Percentiles rank a stretch among this genome's conserved stretches.
These are phyloP conservation scores for Drosophila maculinotata DNA, from an alignment of 2,888 invertebrate species.

Conservation along the genomic window DNA sequence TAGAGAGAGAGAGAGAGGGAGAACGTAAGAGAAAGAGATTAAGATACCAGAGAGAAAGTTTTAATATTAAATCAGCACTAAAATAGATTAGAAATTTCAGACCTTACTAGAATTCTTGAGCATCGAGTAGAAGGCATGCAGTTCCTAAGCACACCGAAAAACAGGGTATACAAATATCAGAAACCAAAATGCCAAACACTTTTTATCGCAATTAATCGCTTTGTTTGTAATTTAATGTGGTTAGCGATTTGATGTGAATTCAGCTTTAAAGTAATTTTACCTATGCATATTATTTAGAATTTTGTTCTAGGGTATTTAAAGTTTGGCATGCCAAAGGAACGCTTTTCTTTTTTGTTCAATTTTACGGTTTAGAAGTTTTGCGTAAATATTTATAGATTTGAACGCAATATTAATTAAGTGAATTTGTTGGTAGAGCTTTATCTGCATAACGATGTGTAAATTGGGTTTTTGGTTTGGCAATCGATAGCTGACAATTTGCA, in stretches of 20 bases:
- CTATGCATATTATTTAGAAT: neutral
- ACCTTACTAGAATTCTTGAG: too few relatives aligned
- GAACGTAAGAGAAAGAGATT: too few relatives aligned
- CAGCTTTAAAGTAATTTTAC: neutral
- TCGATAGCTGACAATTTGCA: slow-evolving; percentile 25
- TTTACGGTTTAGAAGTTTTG: slow-evolving; percentile 37
- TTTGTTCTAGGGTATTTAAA: slow-evolving; percentile 7
- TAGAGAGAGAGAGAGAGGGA: too few relatives aligned
- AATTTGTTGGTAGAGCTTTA: slow-evolving; percentile 21
- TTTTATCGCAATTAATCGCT: slow-evolving; percentile 23
- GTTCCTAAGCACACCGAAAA: too few relatives aligned
- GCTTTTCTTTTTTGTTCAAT: neutral
- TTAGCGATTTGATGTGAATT: neutral
- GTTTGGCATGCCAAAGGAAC: neutral
- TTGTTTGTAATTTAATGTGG: neutral
- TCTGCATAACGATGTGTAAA: slow-evolving; percentile 40
- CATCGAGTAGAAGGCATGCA: too few relatives aligned
- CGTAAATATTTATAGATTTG: slow-evolving; percentile 58
- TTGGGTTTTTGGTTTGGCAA: slow-evolving; percentile 16
- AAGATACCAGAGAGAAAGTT: neutral
- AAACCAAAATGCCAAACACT: slow-evolving; percentile 44
- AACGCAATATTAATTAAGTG: slow-evolving; percentile 62
- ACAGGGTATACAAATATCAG: too few relatives aligned
- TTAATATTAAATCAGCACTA: too few relatives aligned
- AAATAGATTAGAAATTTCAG: slow-evolving; percentile 5